These are phyloP conservation scores for Emmelina monodactyla DNA, from an alignment of 2,888 invertebrate species.

Conservation along the genomic window DNA sequence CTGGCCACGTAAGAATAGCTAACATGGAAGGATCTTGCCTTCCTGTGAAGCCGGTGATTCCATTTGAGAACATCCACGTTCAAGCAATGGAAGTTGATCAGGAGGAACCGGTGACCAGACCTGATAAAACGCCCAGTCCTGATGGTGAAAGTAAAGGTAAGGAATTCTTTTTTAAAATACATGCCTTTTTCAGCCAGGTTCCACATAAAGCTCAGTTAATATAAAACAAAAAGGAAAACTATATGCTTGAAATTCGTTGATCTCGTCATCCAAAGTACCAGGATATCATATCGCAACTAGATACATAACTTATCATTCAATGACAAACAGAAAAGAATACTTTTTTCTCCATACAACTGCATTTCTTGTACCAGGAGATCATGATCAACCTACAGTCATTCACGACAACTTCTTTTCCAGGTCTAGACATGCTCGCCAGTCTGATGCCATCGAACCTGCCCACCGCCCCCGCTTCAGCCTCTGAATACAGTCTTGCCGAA, in stretches of 20 bases:
- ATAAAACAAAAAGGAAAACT: too few relatives aligned
- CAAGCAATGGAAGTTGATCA: slow-evolving; percentile 31
- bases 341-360: too few relatives aligned
- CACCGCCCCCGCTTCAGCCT: slow-evolving; percentile 52
- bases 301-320: too few relatives aligned
- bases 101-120: slow-evolving; percentile 19
- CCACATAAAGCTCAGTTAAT: too few relatives aligned
- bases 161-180: slow-evolving; percentile 9
- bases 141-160: slow-evolving; percentile 47
- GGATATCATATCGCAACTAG: too few relatives aligned
- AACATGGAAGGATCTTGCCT: slow-evolving; percentile 73
- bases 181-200: too few relatives aligned
- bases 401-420: too few relatives aligned
- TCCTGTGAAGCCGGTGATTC: slow-evolving; percentile 22
- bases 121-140: slow-evolving; percentile 41
- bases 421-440: slow-evolving; percentile 72
- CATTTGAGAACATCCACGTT: slow-evolving; percentile 21
- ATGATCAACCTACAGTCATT: too few relatives aligned
- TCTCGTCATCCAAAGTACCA: too few relatives aligned
- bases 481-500: slow-evolving; percentile 64
- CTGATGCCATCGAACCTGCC: slow-evolving; percentile 68
- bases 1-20: slow-evolving; percentile 73
- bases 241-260: too few relatives aligned
- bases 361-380: too few relatives aligned
- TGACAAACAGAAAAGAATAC: too few relatives aligned